Evolutionary conservation across 2,797 vertebrate species (phyloP).

Genomic region (Kryptopterus vitreolus): DNA sequence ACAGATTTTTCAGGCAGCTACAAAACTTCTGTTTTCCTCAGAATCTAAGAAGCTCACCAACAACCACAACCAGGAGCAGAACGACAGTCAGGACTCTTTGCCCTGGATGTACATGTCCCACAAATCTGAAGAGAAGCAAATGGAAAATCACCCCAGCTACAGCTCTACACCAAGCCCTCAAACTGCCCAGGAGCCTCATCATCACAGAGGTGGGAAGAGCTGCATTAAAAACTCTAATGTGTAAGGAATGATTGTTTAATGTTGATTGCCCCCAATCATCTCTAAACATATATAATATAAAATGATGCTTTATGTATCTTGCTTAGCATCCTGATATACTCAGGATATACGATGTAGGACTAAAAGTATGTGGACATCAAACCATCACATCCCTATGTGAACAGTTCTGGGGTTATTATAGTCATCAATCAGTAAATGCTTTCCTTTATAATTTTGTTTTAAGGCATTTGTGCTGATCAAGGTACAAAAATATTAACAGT

Average conservation of each 20-base stretch:
- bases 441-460: neutral
- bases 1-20: neutral
- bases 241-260: neutral
- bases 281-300: too few species aligned
- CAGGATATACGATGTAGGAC: neutral
- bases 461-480: neutral
- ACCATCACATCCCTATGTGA: neutral
- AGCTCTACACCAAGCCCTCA: constrained; percentile 17
- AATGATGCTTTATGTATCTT: neutral
- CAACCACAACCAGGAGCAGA: constrained; percentile 44
- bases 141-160: neutral
- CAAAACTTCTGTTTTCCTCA: constrained; percentile 7
- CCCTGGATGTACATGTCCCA: constrained; percentile 15
- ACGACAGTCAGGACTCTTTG: constrained; percentile 50
- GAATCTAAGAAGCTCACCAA: constrained; percentile 21
- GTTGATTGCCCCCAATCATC: too few species aligned
- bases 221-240: neutral
- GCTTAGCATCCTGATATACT: neutral
- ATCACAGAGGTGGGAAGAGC: constrained; percentile 41
- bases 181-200: constrained; percentile 20
- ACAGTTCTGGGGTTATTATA: neutral
- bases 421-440: neutral
- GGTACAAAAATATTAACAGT: neutral
- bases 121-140: constrained; percentile 39
- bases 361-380: neutral